Percentiles rank a stretch among this genome's conserved stretches.
Conservation (phyloP, 1,140 invertebrate genomes). For the Eubasilissa regina region DNA sequence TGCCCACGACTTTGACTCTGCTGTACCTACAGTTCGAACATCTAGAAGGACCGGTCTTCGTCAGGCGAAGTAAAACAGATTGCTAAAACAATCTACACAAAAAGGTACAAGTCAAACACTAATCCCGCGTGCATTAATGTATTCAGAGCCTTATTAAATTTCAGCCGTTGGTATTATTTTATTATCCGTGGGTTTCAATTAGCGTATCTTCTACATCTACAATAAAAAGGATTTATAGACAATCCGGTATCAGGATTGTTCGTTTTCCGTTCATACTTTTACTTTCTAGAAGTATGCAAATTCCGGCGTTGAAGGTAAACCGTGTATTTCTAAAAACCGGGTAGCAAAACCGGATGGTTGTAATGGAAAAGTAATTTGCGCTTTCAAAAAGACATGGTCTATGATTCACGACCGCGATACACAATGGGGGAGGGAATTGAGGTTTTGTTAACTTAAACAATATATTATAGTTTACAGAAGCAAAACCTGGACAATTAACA, state of each 20-base stretch:
- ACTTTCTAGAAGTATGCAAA: constrained; percentile 33
- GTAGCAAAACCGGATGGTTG: not conserved
- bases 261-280: constrained; percentile 15
- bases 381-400: too few species aligned
- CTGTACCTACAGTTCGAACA: constrained; percentile 7
- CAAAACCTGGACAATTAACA: too few species aligned
- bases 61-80: not conserved
- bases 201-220: not conserved
- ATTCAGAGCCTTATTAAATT: not conserved
- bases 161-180: not conserved
- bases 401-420: too few species aligned
- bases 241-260: constrained; percentile 10
- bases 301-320: constrained; percentile 17
- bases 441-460: too few species aligned
- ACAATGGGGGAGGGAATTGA: too few species aligned
- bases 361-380: not conserved
- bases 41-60: constrained; percentile 9
- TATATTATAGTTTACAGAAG: too few species aligned
- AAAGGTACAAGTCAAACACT: not conserved
- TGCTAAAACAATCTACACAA: not conserved
- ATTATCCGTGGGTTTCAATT: not conserved
- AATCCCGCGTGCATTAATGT: not conserved
- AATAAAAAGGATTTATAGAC: constrained; percentile 1
- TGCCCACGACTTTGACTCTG: constrained; percentile 23
- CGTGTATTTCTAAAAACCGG: constrained; percentile 21